phyloP scores from a whole-genome alignment of 1,140 invertebrate genomes.

The Bombus superbus region DNA sequence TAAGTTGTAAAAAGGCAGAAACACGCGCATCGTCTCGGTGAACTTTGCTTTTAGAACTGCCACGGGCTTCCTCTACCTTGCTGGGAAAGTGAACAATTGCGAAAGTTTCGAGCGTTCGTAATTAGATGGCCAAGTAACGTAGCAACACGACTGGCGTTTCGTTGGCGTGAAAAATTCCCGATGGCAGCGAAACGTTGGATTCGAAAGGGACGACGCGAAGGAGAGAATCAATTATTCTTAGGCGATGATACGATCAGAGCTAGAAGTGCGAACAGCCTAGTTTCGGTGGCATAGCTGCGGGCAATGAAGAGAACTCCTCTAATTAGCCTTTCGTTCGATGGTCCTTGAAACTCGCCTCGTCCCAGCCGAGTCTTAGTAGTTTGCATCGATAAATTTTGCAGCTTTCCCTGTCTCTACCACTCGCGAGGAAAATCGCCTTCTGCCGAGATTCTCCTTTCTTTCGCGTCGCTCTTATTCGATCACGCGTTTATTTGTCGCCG shows the following conservation, averaged over 20 bases:
- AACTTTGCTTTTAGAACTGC: too few relatives aligned
- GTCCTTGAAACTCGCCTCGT: constrained; percentile 30
- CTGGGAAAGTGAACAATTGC: not conserved
- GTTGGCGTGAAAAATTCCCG: not conserved
- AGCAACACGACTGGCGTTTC: not conserved
- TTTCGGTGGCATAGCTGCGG: not conserved
- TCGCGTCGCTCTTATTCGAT: not conserved
- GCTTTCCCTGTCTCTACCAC: not conserved
- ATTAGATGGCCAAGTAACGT: not conserved
- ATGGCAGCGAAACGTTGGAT: not conserved
- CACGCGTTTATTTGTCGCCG: not conserved
- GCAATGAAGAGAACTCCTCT: constrained; percentile 29
- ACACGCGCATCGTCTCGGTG: too few relatives aligned
- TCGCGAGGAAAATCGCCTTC: not conserved
- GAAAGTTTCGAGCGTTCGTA: not conserved
- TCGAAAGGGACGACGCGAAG: not conserved
- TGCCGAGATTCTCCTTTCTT: not conserved
- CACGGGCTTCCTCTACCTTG: not conserved
- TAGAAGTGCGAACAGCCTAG: not conserved
- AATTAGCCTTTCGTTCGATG: constrained; percentile 44
- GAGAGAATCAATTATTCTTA: not conserved
- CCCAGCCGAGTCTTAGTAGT: constrained; percentile 8
- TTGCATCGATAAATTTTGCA: constrained; percentile 32
- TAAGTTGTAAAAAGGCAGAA: too few relatives aligned
- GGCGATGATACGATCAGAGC: not conserved